Base-by-base conservation (phyloP, 2,888 invertebrate species). In the Poecilus cupreus region DNA sequence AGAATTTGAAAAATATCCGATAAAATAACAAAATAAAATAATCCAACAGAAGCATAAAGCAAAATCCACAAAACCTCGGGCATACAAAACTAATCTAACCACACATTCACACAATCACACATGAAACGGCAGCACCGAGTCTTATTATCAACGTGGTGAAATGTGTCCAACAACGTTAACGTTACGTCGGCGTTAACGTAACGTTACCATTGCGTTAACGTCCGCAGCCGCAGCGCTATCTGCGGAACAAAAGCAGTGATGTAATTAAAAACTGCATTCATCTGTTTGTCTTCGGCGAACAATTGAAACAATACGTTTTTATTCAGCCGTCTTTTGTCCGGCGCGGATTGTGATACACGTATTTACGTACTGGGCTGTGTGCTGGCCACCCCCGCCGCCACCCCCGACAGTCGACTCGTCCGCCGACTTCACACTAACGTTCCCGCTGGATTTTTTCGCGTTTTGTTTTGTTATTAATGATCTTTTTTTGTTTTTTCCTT, bases 201-300 rank as follows among this genome's bases (percentile, higher is more conserved):
- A 54, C 32, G 43, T 43, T 37, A 64, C 57, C 16, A 22, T 51
- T 37, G n/a, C 57, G 78, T 54, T 54, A 80, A 54, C 72, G 72
- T 51, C 54, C 70, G 32, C 37, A 54, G 51, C 70, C 26, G 51
- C 79, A 68, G 51, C 75, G 81, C 81, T 81, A 81, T 81, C 81
- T 81, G 54, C 79, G 81, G 83, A 85, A 85, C 86, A 85, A 86
- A 85, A 84, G 84, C 83, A 83, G 83, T 85, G 85, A 85, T 85
- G 85, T 85, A 86, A 85, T 85, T 86, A 85, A 86, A 85, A 85
- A 85, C 85, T 86, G 85, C 85, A 86, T 85, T 86, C 85, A 85
- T 86, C 85, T 86, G 86, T 85, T 85, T 85, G 85, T 85, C 85
- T 85, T 86, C 84, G 82, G 83, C 75, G 82, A 85, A 86, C 86